Conservation (phyloP, 2,888 invertebrate species). For the Ptilodon capucinus region DNA sequence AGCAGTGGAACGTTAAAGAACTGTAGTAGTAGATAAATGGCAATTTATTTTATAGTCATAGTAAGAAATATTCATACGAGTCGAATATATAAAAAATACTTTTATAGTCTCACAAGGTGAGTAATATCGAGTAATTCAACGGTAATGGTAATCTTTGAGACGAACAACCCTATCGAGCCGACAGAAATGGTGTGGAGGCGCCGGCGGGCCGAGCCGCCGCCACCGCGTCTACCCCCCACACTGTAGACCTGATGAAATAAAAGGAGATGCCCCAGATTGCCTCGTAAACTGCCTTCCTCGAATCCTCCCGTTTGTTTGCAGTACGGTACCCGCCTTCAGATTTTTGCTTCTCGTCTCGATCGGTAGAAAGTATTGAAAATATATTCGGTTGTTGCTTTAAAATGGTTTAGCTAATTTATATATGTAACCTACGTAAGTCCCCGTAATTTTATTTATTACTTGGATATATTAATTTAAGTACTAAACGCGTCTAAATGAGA, state of each 20-base stretch:
- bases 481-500: no score
- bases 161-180: conserved; percentile 20
- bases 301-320: conserved; percentile 22
- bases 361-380: not conserved
- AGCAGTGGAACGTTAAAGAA: no score
- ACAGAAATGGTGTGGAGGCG: conserved; percentile 23
- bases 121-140: not conserved
- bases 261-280: conserved; percentile 64
- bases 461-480: no score
- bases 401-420: not conserved
- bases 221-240: conserved; percentile 55
- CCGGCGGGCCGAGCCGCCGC: conserved; percentile 58
- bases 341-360: conserved; percentile 1
- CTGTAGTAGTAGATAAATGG: no score
- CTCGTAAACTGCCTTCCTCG: conserved; percentile 51
- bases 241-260: conserved; percentile 45
- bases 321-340: conserved; percentile 12
- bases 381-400: not conserved
- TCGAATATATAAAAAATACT: no score
- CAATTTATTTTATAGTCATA: no score
- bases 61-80: no score
- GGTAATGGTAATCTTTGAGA: not conserved
- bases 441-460: no score
- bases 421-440: no score
- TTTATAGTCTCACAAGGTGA: not conserved